These are phyloP conservation scores for Malurus alboscapulatus DNA, from an alignment of 2,113 vertebrate species.

Conservation along the genomic window DNA sequence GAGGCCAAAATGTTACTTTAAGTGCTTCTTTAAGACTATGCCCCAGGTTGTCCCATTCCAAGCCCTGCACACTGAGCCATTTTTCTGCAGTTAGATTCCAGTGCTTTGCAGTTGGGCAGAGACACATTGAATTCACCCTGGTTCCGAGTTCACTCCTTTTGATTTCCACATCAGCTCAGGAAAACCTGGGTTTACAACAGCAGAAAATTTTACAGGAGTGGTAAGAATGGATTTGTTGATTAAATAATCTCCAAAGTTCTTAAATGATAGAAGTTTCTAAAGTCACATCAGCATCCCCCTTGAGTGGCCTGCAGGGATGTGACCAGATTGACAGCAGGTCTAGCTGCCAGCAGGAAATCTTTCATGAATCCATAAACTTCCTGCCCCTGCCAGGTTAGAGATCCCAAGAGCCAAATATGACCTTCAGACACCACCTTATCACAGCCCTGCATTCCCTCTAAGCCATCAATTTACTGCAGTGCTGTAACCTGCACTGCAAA, in stretches of 20 bases:
- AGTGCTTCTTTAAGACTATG: not conserved
- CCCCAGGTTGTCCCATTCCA: not conserved
- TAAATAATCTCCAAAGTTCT: not conserved
- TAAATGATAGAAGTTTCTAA: not conserved
- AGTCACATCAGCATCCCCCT: not conserved
- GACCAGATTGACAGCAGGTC: not conserved
- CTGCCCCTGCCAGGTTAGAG: not conserved
- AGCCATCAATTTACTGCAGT: not conserved
- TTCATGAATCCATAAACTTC: not conserved
- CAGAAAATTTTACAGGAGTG: not conserved
- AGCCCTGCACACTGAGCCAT: slow-evolving; percentile 27
- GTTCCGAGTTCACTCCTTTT: not conserved
- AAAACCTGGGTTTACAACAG: slow-evolving; percentile 36
- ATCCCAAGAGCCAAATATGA: not conserved
- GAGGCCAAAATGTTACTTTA: not conserved
- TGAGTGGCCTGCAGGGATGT: not conserved
- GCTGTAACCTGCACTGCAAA: not conserved
- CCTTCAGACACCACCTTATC: not conserved
- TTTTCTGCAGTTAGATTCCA: not conserved
- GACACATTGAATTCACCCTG: not conserved
- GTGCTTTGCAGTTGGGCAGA: slow-evolving; percentile 27
- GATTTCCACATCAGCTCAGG: not conserved
- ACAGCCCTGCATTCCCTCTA: not conserved
- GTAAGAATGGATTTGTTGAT: not conserved
- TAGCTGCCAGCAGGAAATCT: not conserved